These are phyloP conservation scores for Pelodiscus sinensis DNA, from an alignment of 2,113 vertebrate genomes.

Conservation along the genomic window DNA sequence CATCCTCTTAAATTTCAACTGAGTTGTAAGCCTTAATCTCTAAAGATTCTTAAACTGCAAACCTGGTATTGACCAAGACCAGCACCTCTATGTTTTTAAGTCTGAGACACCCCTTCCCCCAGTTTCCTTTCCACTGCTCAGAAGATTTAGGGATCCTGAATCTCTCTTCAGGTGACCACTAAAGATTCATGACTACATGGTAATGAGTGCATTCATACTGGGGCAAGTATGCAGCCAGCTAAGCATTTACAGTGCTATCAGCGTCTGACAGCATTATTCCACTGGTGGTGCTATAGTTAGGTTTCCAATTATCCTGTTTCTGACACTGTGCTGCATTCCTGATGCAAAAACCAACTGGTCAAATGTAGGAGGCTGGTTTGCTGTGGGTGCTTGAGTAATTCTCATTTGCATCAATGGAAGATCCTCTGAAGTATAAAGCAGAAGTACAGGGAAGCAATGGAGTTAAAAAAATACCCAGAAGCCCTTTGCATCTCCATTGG, in stretches of 20 bases:
- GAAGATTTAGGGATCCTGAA: background rate
- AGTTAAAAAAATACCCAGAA: background rate
- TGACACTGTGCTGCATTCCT: background rate
- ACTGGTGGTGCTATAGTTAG: background rate
- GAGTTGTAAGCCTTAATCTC: constrained; percentile 13
- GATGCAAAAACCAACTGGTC: background rate
- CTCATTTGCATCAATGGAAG: background rate
- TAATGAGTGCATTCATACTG: background rate
- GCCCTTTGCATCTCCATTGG: background rate
- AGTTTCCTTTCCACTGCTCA: background rate
- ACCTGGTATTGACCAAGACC: background rate
- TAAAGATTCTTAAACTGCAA: constrained; percentile 6
- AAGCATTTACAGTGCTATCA: background rate
- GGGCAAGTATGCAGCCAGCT: background rate
- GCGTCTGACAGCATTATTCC: background rate
- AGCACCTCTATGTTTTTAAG: background rate
- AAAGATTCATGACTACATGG: background rate
- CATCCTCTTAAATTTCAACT: background rate
- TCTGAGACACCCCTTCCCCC: background rate
- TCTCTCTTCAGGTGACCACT: background rate
- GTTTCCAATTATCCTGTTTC: background rate
- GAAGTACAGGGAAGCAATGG: background rate
- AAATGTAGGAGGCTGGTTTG: background rate
- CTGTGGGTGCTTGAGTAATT: background rate
- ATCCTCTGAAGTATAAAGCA: background rate